These are phyloP conservation scores for Cremastinae sp. DNA, from an alignment of 2,888 invertebrate species.

Conservation along the genomic window DNA sequence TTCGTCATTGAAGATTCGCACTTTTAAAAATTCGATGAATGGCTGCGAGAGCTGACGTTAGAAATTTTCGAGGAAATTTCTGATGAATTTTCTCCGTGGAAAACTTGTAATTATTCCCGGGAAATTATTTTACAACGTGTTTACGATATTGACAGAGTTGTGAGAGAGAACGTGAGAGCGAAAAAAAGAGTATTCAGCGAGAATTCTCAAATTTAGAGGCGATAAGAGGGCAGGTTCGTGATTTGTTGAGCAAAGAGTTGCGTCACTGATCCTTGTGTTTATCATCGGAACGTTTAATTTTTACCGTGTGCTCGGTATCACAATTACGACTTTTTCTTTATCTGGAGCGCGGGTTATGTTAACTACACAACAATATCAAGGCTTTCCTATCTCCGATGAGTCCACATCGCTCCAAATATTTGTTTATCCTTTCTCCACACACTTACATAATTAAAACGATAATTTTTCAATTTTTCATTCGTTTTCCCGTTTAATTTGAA, in stretches of 20 bases:
- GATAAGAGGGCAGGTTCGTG: constrained; percentile 46
- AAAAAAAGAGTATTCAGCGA: neutral
- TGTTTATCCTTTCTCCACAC: constrained; percentile 7
- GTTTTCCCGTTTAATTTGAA: constrained; percentile 12
- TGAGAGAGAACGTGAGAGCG: neutral
- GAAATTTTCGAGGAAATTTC: neutral
- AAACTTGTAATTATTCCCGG: neutral
- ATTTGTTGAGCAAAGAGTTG: constrained; percentile 30
- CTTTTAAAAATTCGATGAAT: too few species aligned
- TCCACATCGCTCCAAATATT: neutral
- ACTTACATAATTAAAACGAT: constrained; percentile 29
- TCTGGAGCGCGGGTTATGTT: constrained; percentile 34
- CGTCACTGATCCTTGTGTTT: constrained; percentile 53
- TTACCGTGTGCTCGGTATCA: constrained; percentile 36
- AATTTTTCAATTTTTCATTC: constrained; percentile 13
- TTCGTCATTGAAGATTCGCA: too few species aligned
- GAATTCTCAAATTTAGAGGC: constrained; percentile 25
- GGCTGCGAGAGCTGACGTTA: too few species aligned
- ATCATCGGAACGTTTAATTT: constrained; percentile 49
- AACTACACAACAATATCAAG: constrained; percentile 2
- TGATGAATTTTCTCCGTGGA: neutral
- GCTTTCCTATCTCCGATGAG: constrained; percentile 11
- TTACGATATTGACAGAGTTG: neutral
- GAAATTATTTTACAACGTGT: neutral
- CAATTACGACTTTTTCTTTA: constrained; percentile 43